These are phyloP conservation scores for Rhingia rostrata DNA, from an alignment of 2,888 invertebrate species.

Conservation along the genomic window DNA sequence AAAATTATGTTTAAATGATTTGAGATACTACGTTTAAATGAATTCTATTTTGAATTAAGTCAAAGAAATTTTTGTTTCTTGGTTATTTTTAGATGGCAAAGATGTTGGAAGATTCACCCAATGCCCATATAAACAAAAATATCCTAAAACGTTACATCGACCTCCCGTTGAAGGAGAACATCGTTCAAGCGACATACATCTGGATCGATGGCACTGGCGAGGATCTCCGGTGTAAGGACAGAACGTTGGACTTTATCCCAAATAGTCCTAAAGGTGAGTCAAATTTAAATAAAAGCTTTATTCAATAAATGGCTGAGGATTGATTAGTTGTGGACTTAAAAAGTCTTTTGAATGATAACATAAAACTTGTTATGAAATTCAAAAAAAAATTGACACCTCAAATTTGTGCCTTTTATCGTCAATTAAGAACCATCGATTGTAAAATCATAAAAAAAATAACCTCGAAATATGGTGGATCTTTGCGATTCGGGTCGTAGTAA, in stretches of 20 bases:
- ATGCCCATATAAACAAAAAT: conserved; percentile 91
- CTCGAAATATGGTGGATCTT: conserved; percentile 41
- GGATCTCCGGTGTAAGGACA: conserved; percentile 92
- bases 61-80: conserved; percentile 33
- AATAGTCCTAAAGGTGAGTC: conserved; percentile 88
- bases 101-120: conserved; percentile 89
- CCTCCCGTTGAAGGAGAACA: conserved; percentile 90
- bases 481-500: conserved; percentile 11
- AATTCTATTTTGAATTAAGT: conserved; percentile 4
- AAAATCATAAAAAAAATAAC: conserved; percentile 10
- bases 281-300: neutral
- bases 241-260: conserved; percentile 93
- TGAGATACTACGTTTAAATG: no score
- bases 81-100: conserved; percentile 77
- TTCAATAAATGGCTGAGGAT: neutral
- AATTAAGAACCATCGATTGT: conserved; percentile 6
- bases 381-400: neutral
- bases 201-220: conserved; percentile 98
- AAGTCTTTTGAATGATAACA: neutral
- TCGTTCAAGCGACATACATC: conserved; percentile 93
- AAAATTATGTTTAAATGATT: no score
- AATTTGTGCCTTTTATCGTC: conserved; percentile 47
- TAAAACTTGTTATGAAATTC: neutral
- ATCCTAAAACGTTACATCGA: conserved; percentile 89
- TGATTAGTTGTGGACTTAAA: neutral